Conservation (phyloP, 2,113 vertebrate species). For the Cavia porcellus region DNA sequence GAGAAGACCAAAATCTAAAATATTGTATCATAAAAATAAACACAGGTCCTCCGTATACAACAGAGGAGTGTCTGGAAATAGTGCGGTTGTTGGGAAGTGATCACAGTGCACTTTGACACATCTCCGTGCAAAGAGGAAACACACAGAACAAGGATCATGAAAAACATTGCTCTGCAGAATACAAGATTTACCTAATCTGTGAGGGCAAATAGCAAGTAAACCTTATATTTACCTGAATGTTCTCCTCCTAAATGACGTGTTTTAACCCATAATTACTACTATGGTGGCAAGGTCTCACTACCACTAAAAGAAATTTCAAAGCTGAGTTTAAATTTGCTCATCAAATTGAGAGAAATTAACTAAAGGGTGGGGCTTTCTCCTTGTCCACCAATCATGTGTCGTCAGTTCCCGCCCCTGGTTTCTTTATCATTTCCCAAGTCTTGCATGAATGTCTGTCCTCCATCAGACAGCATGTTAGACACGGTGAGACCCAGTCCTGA, state of each 20-base stretch:
- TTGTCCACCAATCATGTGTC: not conserved
- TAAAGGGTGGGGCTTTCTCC: not conserved
- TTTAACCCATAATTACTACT: not conserved
- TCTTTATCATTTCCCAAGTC: not conserved
- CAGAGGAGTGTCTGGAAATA: not conserved
- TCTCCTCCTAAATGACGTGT: not conserved
- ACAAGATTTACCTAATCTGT: not conserved
- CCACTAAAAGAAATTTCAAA: not conserved
- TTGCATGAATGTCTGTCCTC: fast-evolving
- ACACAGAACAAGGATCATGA: not conserved
- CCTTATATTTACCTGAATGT: not conserved
- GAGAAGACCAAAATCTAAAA: not conserved
- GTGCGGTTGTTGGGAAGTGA: not conserved
- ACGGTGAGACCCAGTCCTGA: fast-evolving
- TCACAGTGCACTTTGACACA: not conserved
- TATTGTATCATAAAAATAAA: not conserved
- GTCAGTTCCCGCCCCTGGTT: not conserved
- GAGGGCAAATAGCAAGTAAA: not conserved
- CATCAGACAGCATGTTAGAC: no score
- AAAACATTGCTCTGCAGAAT: not conserved
- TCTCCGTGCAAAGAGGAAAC: not conserved
- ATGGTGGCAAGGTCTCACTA: not conserved
- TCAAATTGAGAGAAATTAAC: not conserved
- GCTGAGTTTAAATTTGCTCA: not conserved
- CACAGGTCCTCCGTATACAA: not conserved